Evolutionary conservation across 2,113 vertebrate genomes (phyloP), one percentile per base, ranked within the genome.

Genomic region (human): DNA sequence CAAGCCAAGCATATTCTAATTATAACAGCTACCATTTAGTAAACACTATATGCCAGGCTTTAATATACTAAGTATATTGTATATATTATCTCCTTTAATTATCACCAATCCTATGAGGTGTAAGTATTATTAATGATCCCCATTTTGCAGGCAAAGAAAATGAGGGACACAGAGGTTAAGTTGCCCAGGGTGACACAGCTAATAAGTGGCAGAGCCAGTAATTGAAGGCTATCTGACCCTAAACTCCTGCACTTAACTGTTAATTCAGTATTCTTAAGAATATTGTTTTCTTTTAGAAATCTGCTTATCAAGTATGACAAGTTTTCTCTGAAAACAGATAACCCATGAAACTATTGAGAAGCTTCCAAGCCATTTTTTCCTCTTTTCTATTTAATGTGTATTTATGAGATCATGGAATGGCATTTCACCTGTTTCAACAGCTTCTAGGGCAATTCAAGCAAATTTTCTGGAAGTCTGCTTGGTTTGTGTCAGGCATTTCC

Each of bases 271-370:
- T 79, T 78, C 59, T 83, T 89, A 85, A 72, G 25, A 32, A 50
- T 76, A 70, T 4, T 35, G 30, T 94, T 95, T 96, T 93, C 45
- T 80, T 64, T 83, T 93, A 59, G 11, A 85, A 83, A n/a, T 96
- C 50, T 70, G 9, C 59, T 68, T 59, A 43, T 91, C 50, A 76
- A 70, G 68, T 75, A 59, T 48, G 50, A 93, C 92, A 93, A 38
- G 17, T 83, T 48, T 76, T 93, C 78, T 95, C 83, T 95, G 84
- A 79, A 87, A 94, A 96, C 59, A 40, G 45, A 96, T 55, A n/a
- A 40, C 57, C 35, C n/a, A 13, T 84, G 70, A 92, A 92, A 83
- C 40, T 72, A 57, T 17, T 64, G 57, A 96, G 78, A 90, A 75
- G 40, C 55, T 88, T 92, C 61, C 85, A 97, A 80, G 59, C 38